Evolutionary conservation across 2,797 vertebrate genomes (phyloP), one percentile per base, ranked within the genome.

Genomic region (Stomatorhinus walkeri): DNA sequence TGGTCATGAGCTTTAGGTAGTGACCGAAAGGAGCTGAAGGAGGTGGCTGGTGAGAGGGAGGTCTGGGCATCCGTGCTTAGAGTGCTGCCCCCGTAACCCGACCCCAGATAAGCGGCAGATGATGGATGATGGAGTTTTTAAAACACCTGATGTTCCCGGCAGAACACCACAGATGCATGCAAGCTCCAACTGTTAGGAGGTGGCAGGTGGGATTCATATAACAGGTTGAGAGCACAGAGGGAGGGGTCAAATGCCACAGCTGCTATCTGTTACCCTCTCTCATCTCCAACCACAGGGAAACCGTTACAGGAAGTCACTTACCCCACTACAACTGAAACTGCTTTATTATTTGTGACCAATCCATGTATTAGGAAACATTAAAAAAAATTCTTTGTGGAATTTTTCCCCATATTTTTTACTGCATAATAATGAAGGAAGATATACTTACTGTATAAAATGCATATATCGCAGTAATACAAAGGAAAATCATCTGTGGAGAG

Each of bases 231-330:
- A 61, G 72, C 91, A 28, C 54, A 22, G 61, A 12, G 79, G 76
- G 19, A 22, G 87, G 83, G 68, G 46, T 12, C 76, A 88, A 81
- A 51, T 81, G 88, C 84, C 91, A 89, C 90, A 92, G 90, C 90
- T 93, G 92, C 89, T 91, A 90, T 87, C 90, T 91, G 90, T 91
- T 90, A 89, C 89, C 91, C 88, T 92, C 89, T 91, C 89, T 93
- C 89, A 89, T 68, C 40, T 68, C 85, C 86, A 81, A 59, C 81
- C 89, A 83, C 76, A 48, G 61, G 68, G 49, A 89, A 86, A 85
- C 81, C 88, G 16, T 87, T 76, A 24, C 68, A 43, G 22, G 87
- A 85, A 88, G 51, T 88, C 87, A 91, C 84, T 40, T 85, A 89
- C 72, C 79, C 84, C 3, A 43, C 76, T 79, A 61, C 87, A n/a